A percentile compares a stretch with the other conserved stretches of the same genome.
These are phyloP conservation scores for Channa striata DNA, from an alignment of 2,797 vertebrate species.

Conservation along the genomic window DNA sequence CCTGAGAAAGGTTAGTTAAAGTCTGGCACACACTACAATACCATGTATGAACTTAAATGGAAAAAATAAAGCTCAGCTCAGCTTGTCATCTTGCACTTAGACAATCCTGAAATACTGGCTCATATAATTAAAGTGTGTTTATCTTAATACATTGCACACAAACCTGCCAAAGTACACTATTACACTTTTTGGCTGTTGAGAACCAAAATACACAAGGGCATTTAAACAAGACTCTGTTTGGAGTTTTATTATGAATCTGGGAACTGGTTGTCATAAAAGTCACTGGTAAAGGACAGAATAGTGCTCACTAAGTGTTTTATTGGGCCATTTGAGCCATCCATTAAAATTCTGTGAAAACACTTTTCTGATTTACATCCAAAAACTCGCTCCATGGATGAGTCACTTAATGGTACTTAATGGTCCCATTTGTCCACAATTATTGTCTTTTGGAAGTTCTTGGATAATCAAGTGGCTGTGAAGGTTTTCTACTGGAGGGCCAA, in stretches of 20 bases:
- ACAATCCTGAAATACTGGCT: conserved; percentile 33
- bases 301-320: conserved; percentile 20
- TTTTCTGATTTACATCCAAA: conserved; percentile 43
- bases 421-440: conserved; percentile 22
- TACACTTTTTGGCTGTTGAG: conserved; percentile 20
- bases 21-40: neutral
- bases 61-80: conserved; percentile 7
- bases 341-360: conserved; percentile 35
- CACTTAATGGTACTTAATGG: conserved; percentile 42
- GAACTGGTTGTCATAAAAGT: conserved; percentile 39
- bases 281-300: conserved; percentile 19
- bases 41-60: neutral
- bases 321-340: conserved; percentile 20
- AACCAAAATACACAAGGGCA: conserved; percentile 26
- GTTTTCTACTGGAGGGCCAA: neutral
- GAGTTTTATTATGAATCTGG: conserved; percentile 22
- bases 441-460: conserved; percentile 25
- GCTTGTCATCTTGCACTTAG: conserved; percentile 15
- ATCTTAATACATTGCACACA: conserved; percentile 22
- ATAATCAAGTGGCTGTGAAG: conserved; percentile 3
- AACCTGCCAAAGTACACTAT: conserved; percentile 40
- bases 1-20: neutral
- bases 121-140: conserved; percentile 34
- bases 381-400: conserved; percentile 43
- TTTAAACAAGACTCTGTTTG: conserved; percentile 30